Evolutionary conservation across 2,888 invertebrate species (phyloP).

Genomic region (Synanthedon vespiformis): DNA sequence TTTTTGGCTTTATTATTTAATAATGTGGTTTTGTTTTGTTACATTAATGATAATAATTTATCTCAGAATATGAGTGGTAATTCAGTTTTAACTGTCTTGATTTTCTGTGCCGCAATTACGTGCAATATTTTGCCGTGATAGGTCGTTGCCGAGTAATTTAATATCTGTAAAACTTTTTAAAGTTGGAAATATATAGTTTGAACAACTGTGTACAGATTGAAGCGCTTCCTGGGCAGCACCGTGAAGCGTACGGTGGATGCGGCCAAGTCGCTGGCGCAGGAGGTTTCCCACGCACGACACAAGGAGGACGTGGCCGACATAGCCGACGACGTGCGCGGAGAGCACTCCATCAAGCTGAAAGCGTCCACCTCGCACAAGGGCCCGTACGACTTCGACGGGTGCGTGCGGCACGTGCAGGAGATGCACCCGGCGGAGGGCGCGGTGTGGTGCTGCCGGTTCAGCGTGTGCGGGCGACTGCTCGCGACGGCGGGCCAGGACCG

Average conservation of each 20-base stretch:
- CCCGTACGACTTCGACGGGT: slow-evolving; percentile 93
- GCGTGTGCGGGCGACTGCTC: slow-evolving; percentile 91
- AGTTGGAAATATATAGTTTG: neutral
- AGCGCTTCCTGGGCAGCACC: slow-evolving; percentile 87
- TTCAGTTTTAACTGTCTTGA: too few relatives aligned
- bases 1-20: too few relatives aligned
- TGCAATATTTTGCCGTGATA: too few relatives aligned
- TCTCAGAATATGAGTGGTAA: too few relatives aligned
- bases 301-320: slow-evolving; percentile 89
- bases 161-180: too few relatives aligned
- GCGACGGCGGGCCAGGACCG: slow-evolving; percentile 98
- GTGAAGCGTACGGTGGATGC: slow-evolving; percentile 93
- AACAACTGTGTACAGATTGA: slow-evolving; percentile 65
- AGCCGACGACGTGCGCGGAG: slow-evolving; percentile 83
- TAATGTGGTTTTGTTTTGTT: too few relatives aligned
- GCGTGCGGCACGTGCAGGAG: slow-evolving; percentile 89
- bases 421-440: slow-evolving; percentile 89
- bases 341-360: slow-evolving; percentile 88
- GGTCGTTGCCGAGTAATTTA: too few relatives aligned
- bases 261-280: slow-evolving; percentile 89
- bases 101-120: too few relatives aligned
- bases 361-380: slow-evolving; percentile 97
- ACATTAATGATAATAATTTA: too few relatives aligned
- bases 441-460: slow-evolving; percentile 99
- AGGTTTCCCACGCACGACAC: slow-evolving; percentile 88